phyloP scores from a whole-genome alignment of 2,113 vertebrate genomes.

The Caracal caracal region DNA sequence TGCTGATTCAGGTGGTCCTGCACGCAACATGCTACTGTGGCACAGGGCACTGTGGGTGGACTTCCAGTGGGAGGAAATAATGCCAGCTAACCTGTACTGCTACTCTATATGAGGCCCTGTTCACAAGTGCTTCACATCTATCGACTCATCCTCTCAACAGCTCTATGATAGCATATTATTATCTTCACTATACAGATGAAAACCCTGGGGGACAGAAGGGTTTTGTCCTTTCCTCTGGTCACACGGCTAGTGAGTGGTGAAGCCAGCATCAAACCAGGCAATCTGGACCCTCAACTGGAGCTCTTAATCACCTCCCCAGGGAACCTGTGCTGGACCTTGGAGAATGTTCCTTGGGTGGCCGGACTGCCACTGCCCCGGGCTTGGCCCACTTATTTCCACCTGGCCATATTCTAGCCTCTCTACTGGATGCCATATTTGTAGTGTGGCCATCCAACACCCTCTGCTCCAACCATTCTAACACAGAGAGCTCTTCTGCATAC shows the following conservation, averaged over 20 bases:
- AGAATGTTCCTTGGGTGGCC: background rate
- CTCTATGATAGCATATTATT: background rate
- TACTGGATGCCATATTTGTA: background rate
- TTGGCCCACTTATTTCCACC: background rate
- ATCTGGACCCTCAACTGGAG: background rate
- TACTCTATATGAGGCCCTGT: background rate
- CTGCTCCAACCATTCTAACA: background rate
- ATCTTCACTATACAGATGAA: background rate
- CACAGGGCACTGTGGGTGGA: background rate
- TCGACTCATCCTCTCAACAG: background rate
- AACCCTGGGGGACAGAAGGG: background rate
- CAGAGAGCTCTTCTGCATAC: background rate
- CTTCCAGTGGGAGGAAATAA: background rate
- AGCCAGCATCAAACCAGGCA: background rate
- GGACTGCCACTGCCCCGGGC: background rate
- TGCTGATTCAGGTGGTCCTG: background rate
- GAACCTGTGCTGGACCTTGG: background rate
- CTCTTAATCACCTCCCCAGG: background rate
- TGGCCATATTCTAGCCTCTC: background rate
- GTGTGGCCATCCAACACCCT: background rate
- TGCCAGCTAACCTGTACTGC: fast-evolving
- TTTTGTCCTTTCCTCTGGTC: background rate
- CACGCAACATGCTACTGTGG: too few species aligned
- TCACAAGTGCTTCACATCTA: background rate
- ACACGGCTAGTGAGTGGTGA: background rate